Conservation (phyloP, 2,888 invertebrate species). For the Caenorhabditis doughertyi region DNA sequence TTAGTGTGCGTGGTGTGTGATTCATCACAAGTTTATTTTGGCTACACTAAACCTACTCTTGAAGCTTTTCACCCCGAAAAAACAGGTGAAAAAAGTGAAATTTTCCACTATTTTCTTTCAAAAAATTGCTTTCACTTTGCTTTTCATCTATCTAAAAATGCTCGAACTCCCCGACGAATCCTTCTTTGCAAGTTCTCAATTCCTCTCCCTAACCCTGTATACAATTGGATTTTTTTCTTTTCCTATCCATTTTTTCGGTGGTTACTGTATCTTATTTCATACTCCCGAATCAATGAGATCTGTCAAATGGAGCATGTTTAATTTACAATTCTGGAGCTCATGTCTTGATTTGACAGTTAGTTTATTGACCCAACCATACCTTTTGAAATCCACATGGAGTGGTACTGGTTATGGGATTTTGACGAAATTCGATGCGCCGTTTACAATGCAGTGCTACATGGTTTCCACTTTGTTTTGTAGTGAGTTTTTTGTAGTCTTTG, state of each 20-base stretch:
- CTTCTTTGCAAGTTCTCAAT: conserved; percentile 6
- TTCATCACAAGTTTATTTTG: too few species aligned
- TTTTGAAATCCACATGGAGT: conserved; percentile 9
- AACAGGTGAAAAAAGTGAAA: background rate
- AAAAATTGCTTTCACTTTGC: background rate
- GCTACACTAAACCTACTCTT: too few species aligned
- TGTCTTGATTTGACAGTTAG: conserved; percentile 27
- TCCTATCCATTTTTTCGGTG: conserved; percentile 19
- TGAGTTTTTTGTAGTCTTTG: too few species aligned
- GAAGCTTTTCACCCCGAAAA: too few species aligned
- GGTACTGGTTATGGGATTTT: conserved; percentile 30
- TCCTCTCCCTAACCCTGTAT: conserved; percentile 13
- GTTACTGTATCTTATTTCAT: conserved; percentile 9
- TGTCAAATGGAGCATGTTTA: conserved; percentile 25
- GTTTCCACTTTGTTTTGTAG: conserved; percentile 20
- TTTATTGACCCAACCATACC: conserved; percentile 10
- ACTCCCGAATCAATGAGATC: conserved; percentile 17
- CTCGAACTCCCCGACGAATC: background rate
- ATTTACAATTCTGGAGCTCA: conserved; percentile 37
- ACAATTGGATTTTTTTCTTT: conserved; percentile 14
- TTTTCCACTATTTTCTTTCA: background rate
- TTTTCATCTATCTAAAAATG: background rate
- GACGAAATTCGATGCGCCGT: conserved; percentile 9
- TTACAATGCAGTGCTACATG: conserved; percentile 10
- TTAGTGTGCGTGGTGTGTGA: too few species aligned